Base-by-base conservation (phyloP, 2,888 invertebrate species). In the Epinotia demarniana region DNA sequence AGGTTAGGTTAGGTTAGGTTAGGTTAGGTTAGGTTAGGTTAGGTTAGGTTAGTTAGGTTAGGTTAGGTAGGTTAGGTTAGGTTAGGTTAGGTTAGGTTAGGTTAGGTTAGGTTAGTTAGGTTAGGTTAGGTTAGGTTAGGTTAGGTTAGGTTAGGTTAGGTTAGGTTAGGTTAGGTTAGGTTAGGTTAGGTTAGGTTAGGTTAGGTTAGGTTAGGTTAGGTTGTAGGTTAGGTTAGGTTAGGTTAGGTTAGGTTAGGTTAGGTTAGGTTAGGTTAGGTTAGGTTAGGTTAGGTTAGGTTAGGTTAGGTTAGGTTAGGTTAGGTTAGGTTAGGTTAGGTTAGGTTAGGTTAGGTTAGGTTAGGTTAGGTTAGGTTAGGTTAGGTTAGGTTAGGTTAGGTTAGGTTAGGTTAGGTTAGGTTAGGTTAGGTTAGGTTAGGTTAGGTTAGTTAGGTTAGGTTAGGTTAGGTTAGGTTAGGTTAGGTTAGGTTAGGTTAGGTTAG, bases 381-480 rank as follows among this genome's bases (percentile, higher is more conserved):
- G 53, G 67, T 67, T 67, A 67, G 73, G 73, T 74, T 74, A 74
- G 73, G 73, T 74, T 74, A 53, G 53, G 67, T 67, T 53, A 55
- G 67, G 67, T 53, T 67, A 67, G 67, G 67, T 53, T 67, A 27
- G 27, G 55, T 67, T 53, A 55, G 55, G 67, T 55, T 67, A 67
- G 67, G 67, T 67, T 67, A 53, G 53, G 67, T 67, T 69, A 69
- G 69, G 69, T 69, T n/a, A n/a, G n/a, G n/a, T n/a, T n/a, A n/a
- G n/a, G n/a, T n/a, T n/a, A n/a, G n/a, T n/a, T n/a, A n/a, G n/a
- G n/a, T n/a, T n/a, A n/a, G n/a, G n/a, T n/a, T n/a, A n/a, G n/a
- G n/a, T n/a, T n/a, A n/a, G n/a, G n/a, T n/a, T n/a, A n/a, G n/a
- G n/a, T n/a, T n/a, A n/a, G n/a, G n/a, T n/a, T n/a, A n/a, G n/a